Base-by-base conservation (phyloP, 2,113 vertebrate species). In the Propithecus coquereli region DNA sequence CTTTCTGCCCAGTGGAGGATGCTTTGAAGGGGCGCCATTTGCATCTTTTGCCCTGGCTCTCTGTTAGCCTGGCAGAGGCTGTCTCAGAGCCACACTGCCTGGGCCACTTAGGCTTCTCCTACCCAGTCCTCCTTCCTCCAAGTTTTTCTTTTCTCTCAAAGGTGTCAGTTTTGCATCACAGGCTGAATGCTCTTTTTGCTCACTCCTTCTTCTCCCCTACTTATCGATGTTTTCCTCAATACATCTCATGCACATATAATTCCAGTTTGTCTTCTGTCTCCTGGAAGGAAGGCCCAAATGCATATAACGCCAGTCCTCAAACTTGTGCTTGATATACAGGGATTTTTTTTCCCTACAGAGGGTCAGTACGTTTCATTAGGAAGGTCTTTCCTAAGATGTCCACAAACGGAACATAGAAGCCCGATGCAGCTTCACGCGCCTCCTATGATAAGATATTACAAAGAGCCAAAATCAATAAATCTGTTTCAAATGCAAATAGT, bases 401-500 rank as follows among this genome's bases (percentile, higher is more conserved):
- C 32, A 65, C 81, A 82, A 54, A 76, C 66, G 61, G 59, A 20
- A 57, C 18, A 57, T 20, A 57, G 20, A 76, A 63, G 22, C 13
- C 8, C 50, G 6, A 32, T 70, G 40, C 47, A 84, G 80, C 25
- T 20, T 74, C 66, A 20, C 0, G 0, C 1, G 12, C 18, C 40
- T 94, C 61, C 76, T 57, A 18, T n/a, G 86, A 87, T 13, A 82
- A 94, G 74, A 43, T 76, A 84, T 43, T 68, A 59, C 3, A 12
- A 93, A 93, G 10, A 86, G 37, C 52, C 87, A 82, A 82, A 54
- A 95, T 93, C 94, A 95, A 96, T 91, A 91, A 77, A 96, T 96
- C 95, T 94, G 87, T 89, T 96, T 95, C 94, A 93, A 91, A 96
- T 83, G 89, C 91, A 95, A 79, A 95, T 79, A 88, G 61, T 86